Conservation (phyloP, 2,113 vertebrate species). For the Chloropsis hardwickii region DNA sequence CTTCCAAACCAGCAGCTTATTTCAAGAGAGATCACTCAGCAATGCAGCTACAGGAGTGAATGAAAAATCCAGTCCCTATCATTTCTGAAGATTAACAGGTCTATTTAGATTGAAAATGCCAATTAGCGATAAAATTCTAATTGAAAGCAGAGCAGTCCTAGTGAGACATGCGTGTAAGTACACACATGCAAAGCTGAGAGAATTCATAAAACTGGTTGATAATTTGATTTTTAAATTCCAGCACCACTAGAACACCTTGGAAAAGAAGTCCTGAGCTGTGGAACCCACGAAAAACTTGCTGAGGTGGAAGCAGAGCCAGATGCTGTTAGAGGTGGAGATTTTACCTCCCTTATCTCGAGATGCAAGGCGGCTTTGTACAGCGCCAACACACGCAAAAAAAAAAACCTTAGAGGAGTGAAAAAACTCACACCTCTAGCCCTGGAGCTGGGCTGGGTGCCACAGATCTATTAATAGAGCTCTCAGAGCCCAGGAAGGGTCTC, state of each 20-base stretch:
- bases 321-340: background rate
- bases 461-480: conserved; percentile 71
- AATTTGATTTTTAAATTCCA: background rate
- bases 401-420: conserved; percentile 18
- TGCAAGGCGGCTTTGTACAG: background rate
- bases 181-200: background rate
- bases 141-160: background rate
- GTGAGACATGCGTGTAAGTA: background rate
- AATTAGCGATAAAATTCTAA: background rate
- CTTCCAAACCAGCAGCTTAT: background rate
- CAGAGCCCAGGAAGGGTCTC: conserved; percentile 10
- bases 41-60: background rate
- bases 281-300: background rate
- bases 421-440: conserved; percentile 18
- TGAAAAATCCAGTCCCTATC: background rate
- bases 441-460: background rate
- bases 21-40: background rate
- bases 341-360: background rate
- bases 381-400: background rate
- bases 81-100: background rate
- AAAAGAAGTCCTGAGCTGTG: background rate
- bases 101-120: background rate
- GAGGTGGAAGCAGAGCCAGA: background rate
- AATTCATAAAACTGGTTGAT: background rate
- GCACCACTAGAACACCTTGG: background rate